Evolutionary conservation across 2,797 vertebrate species (phyloP).

Genomic region (Ptychadena robeensis): DNA sequence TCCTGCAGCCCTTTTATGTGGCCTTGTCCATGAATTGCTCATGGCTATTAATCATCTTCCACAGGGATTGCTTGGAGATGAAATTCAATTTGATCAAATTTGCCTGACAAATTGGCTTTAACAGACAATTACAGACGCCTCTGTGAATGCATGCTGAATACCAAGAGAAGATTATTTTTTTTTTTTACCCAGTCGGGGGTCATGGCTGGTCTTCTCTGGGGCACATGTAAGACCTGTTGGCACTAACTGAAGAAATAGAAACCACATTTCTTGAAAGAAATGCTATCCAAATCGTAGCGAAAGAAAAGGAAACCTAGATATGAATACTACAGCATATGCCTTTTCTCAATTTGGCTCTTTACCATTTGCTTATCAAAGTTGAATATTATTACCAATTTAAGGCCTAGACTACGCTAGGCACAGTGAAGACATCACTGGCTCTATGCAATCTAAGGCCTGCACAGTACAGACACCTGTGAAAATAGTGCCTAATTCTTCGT

Average conservation of each 20-base stretch:
- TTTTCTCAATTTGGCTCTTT: too few species aligned
- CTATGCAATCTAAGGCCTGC: too few species aligned
- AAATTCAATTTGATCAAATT: constrained; percentile 57
- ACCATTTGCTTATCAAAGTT: too few species aligned
- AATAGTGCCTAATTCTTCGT: too few species aligned
- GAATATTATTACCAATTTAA: too few species aligned
- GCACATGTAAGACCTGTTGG: neutral
- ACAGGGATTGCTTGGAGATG: constrained; percentile 50
- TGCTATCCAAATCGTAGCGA: neutral
- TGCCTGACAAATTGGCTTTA: constrained; percentile 60
- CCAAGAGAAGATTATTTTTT: neutral
- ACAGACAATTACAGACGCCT: constrained; percentile 43
- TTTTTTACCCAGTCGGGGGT: constrained; percentile 3
- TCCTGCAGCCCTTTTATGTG: constrained; percentile 20
- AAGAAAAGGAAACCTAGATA: neutral
- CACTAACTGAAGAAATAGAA: neutral
- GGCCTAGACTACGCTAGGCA: too few species aligned
- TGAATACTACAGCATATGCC: too few species aligned
- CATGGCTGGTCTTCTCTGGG: constrained; percentile 11
- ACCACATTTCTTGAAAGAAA: neutral
- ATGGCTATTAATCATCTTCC: constrained; percentile 46
- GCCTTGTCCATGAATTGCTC: constrained; percentile 46
- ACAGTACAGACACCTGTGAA: too few species aligned
- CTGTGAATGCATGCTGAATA: constrained; percentile 17
- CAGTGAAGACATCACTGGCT: too few species aligned